Conservation (phyloP, 53 echinoderm and acorn worm genomes). For the Hippasteria phrygiana region DNA sequence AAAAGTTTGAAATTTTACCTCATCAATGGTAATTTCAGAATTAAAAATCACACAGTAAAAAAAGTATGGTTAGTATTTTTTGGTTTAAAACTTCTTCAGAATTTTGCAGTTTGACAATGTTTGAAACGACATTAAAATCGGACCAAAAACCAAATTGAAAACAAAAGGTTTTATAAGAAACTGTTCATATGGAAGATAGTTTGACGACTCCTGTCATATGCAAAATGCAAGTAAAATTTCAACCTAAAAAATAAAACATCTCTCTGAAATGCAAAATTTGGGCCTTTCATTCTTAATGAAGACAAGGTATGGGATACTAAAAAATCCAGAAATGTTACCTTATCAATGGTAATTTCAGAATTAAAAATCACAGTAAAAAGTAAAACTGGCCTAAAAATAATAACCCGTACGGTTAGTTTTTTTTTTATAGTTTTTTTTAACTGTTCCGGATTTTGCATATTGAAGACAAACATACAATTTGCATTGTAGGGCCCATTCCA, state of each 20-base stretch:
- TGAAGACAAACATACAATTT: too few species aligned
- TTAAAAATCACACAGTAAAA: neutral
- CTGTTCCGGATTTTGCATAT: neutral
- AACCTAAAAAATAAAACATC: neutral
- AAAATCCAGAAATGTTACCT: too few species aligned
- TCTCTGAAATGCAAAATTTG: neutral
- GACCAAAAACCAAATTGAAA: too few species aligned
- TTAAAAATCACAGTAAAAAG: neutral
- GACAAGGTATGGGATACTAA: neutral
- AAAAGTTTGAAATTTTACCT: too few species aligned
- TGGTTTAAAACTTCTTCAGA: neutral
- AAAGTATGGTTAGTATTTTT: neutral
- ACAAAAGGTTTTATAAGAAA: too few species aligned
- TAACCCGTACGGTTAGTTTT: neutral
- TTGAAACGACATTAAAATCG: too few species aligned
- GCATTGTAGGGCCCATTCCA: too few species aligned
- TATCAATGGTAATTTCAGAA: too few species aligned
- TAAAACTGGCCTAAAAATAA: too few species aligned
- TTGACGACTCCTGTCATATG: too few species aligned
- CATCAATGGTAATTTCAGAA: too few species aligned
- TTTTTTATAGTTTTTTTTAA: neutral
- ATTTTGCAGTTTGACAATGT: too few species aligned
- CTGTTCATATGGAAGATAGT: neutral
- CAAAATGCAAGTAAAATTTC: neutral
- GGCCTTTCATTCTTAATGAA: neutral